These are phyloP conservation scores for Egretta garzetta DNA, from an alignment of 2,113 vertebrate species.

Conservation along the genomic window DNA sequence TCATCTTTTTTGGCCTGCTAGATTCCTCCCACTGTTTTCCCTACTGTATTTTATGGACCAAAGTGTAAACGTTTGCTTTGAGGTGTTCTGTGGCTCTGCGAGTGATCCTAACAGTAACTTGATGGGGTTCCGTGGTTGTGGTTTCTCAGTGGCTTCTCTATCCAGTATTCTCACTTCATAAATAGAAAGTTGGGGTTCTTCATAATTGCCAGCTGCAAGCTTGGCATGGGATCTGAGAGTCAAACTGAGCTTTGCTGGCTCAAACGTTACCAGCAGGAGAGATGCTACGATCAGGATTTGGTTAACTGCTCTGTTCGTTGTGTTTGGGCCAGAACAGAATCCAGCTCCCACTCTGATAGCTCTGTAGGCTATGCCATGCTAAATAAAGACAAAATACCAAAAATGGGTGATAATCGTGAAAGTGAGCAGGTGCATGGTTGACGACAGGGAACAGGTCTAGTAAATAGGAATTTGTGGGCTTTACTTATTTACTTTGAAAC, in stretches of 20 bases:
- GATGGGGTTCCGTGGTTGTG: background rate
- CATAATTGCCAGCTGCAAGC: background rate
- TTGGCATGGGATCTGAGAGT: background rate
- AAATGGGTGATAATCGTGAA: background rate
- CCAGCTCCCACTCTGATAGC: background rate
- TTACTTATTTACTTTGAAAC: background rate
- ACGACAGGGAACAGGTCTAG: background rate
- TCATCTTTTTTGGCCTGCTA: background rate
- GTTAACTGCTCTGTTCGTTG: background rate
- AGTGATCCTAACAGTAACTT: background rate
- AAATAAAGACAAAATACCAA: background rate
- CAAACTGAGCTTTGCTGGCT: background rate
- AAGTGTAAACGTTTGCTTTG: background rate
- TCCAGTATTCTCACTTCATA: background rate
- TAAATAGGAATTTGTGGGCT: background rate
- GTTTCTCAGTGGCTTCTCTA: background rate
- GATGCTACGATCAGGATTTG: background rate
- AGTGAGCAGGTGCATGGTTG: background rate
- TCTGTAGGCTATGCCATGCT: background rate
- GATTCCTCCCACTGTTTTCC: constrained; percentile 25
- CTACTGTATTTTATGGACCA: background rate
- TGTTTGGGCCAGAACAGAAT: background rate
- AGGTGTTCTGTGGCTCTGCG: background rate
- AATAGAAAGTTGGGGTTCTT: background rate
- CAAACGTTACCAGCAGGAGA: background rate